Percentiles rank a stretch among this genome's conserved stretches.
phyloP scores from a whole-genome alignment of 2,797 vertebrate genomes.

The Oceanodroma leucorhoa region DNA sequence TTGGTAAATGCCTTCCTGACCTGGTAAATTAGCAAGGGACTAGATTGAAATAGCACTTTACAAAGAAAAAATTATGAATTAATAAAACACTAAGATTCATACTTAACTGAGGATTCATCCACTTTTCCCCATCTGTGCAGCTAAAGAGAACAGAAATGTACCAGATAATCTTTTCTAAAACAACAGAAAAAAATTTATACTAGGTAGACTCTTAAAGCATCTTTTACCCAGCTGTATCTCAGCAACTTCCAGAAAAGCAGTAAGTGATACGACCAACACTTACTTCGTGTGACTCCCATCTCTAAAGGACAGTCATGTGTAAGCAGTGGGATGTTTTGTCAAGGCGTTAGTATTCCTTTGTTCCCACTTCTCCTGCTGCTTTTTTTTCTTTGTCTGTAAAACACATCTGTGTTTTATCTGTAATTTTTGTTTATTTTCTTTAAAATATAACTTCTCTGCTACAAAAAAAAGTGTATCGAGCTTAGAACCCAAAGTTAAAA shows the following conservation, averaged over 20 bases:
- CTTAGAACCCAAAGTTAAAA: background rate
- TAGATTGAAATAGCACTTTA: background rate
- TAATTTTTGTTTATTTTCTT: background rate
- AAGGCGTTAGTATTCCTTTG: background rate
- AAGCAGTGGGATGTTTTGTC: background rate
- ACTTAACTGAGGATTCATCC: background rate
- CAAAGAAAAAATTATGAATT: background rate
- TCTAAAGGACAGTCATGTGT: background rate
- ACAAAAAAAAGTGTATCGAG: background rate
- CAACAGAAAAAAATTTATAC: background rate
- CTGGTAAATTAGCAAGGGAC: background rate
- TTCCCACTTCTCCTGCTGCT: background rate
- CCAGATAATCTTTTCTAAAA: background rate
- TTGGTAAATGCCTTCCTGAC: background rate
- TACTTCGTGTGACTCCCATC: background rate
- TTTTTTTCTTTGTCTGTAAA: background rate
- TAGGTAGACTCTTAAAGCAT: background rate
- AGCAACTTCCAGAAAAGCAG: background rate
- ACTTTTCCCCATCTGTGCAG: background rate
- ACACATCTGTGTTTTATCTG: background rate
- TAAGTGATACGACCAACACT: background rate
- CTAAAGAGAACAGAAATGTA: background rate
- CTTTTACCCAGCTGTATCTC: background rate
- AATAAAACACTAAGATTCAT: background rate
- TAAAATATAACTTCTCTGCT: background rate